These are phyloP conservation scores for Drosophila miranda DNA, from an alignment of 1,140 invertebrate species.

Conservation along the genomic window DNA sequence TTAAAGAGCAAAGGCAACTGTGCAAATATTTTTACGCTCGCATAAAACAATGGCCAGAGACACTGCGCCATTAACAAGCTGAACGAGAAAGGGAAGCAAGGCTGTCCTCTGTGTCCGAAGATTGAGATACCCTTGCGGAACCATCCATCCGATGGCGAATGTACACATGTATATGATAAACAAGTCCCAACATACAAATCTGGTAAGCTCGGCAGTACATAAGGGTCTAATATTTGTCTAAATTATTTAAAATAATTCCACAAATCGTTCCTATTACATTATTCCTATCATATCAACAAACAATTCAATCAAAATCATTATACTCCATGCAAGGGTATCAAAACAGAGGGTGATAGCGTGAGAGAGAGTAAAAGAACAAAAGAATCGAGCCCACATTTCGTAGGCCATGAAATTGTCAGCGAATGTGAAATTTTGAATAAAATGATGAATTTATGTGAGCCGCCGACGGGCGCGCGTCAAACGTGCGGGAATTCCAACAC, in stretches of 20 bases:
- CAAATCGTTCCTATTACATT: no score
- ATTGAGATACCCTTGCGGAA: no score
- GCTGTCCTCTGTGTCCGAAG: no score
- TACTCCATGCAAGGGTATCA: background rate
- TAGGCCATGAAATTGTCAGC: constrained; percentile 75
- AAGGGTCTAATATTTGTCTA: no score
- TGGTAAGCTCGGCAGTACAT: no score
- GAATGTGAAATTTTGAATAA: constrained; percentile 80
- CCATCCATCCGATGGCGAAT: no score
- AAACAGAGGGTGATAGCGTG: no score
- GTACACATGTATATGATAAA: no score
- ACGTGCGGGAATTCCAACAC: constrained; percentile 72
- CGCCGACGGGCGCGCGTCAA: constrained; percentile 23
- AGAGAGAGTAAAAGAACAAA: constrained; percentile 61
- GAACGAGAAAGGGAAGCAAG: background rate
- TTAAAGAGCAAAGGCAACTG: constrained; percentile 65
- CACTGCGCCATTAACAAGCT: constrained; percentile 39
- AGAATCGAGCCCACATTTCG: constrained; percentile 62
- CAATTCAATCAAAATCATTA: background rate
- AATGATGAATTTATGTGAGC: constrained; percentile 75
- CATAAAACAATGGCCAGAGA: constrained; percentile 58
- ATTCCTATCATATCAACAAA: no score
- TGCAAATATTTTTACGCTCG: constrained; percentile 71
- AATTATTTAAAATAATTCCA: no score
- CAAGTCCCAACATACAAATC: no score